Conservation (phyloP, 2,113 vertebrate genomes). For the Megaceryle maxima region DNA sequence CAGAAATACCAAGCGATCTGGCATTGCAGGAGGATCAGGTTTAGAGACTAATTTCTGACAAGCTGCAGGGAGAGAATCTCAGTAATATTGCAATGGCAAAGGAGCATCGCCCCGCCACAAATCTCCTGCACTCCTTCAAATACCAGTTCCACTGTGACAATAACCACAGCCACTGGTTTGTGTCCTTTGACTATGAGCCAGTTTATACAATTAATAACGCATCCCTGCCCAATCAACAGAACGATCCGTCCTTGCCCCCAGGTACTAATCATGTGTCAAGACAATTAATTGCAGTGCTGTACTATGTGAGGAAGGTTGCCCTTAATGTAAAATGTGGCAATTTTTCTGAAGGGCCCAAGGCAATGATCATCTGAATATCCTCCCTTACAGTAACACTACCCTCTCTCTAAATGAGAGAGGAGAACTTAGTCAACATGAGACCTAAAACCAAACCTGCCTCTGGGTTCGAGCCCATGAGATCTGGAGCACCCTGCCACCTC, state of each 20-base stretch:
- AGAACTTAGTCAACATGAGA: conserved; percentile 10
- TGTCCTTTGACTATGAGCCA: conserved; percentile 40
- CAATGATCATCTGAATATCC: not conserved
- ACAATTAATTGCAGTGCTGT: conserved; percentile 41
- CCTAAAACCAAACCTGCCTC: not conserved
- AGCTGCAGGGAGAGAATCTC: not conserved
- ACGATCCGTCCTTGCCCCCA: conserved; percentile 31
- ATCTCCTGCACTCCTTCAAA: conserved; percentile 17
- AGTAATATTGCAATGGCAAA: not conserved
- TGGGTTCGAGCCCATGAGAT: not conserved
- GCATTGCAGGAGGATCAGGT: not conserved
- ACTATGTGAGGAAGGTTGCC: not conserved
- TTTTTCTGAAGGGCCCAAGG: conserved; percentile 3
- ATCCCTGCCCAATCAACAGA: conserved; percentile 44
- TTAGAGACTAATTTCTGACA: not conserved
- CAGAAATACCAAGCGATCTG: not conserved
- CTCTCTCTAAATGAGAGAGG: not conserved
- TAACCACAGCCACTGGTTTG: not conserved
- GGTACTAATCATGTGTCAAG: conserved; percentile 59
- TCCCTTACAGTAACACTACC: not conserved
- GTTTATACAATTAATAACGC: conserved; percentile 49
- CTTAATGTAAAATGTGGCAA: not conserved
- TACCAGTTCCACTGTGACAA: not conserved
- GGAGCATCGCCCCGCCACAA: not conserved
- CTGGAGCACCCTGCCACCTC: not conserved